phyloP scores from a whole-genome alignment of 53 echinoderm and acorn worm genomes.

The Antedon mediterranea region DNA sequence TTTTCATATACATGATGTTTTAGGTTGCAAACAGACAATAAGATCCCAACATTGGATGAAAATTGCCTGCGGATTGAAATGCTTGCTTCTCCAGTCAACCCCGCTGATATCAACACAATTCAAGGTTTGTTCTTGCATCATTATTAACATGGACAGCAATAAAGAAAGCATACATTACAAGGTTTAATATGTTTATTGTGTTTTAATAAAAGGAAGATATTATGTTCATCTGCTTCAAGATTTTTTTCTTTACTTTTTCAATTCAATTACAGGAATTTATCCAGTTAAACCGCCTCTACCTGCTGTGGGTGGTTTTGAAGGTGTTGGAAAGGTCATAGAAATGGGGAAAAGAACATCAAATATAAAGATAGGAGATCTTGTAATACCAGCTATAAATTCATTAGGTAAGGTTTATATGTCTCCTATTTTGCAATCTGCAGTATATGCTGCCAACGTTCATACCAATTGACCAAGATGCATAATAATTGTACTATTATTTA shows the following conservation, averaged over 20 bases:
- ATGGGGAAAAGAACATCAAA: slow-evolving; percentile 48
- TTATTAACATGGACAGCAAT: too few relatives aligned
- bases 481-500: too few relatives aligned
- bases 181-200: too few relatives aligned
- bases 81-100: slow-evolving; percentile 80
- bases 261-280: slow-evolving; percentile 40
- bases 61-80: slow-evolving; percentile 60
- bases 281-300: slow-evolving; percentile 71
- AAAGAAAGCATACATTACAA: too few relatives aligned
- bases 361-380: slow-evolving; percentile 49
- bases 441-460: too few relatives aligned
- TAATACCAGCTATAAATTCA: slow-evolving; percentile 43
- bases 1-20: too few relatives aligned
- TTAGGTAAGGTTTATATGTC: slow-evolving; percentile 70
- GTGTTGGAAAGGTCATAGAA: slow-evolving; percentile 71
- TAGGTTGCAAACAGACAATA: not conserved
- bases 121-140: slow-evolving; percentile 82
- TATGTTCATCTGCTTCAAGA: not conserved
- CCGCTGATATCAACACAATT: slow-evolving; percentile 87
- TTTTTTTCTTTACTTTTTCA: not conserved
- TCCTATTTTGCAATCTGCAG: too few relatives aligned
- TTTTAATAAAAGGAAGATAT: too few relatives aligned
- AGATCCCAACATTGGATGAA: slow-evolving; percentile 10
- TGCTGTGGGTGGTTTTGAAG: slow-evolving; percentile 83
- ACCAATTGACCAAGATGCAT: too few relatives aligned